A percentile compares a stretch with the other conserved stretches of the same genome.
phyloP scores from a whole-genome alignment of 2,797 vertebrate species.

The Gymnothorax reevesii region DNA sequence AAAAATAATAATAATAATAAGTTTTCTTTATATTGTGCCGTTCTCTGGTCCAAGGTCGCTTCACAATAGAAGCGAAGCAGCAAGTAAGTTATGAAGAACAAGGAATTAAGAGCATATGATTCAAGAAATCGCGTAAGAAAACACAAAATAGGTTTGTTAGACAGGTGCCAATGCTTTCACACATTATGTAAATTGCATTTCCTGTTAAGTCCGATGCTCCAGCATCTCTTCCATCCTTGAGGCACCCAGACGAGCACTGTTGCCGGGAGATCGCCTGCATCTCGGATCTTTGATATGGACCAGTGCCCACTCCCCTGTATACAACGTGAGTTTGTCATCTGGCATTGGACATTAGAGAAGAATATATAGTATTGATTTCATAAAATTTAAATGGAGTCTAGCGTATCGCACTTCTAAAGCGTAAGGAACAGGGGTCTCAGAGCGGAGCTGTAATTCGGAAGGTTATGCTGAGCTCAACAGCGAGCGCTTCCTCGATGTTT shows the following conservation, averaged over 20 bases:
- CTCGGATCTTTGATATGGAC: neutral
- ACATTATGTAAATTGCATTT: neutral
- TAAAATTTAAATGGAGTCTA: constrained; percentile 3
- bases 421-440: neutral
- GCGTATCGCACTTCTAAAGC: constrained; percentile 1
- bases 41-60: too few species aligned
- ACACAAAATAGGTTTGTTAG: constrained; percentile 28
- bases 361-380: neutral
- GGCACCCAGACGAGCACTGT: too few species aligned
- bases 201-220: neutral
- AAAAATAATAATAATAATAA: too few species aligned
- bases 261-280: neutral
- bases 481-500: neutral
- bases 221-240: neutral
- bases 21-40: too few species aligned
- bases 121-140: too few species aligned
- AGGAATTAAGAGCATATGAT: too few species aligned
- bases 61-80: too few species aligned
- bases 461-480: neutral
- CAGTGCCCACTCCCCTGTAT: neutral
- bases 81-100: too few species aligned
- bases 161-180: neutral
- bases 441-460: constrained; percentile 4
- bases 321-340: neutral
- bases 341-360: neutral